These are phyloP conservation scores for Meriones unguiculatus DNA, from an alignment of 2,113 vertebrate genomes.

Conservation along the genomic window DNA sequence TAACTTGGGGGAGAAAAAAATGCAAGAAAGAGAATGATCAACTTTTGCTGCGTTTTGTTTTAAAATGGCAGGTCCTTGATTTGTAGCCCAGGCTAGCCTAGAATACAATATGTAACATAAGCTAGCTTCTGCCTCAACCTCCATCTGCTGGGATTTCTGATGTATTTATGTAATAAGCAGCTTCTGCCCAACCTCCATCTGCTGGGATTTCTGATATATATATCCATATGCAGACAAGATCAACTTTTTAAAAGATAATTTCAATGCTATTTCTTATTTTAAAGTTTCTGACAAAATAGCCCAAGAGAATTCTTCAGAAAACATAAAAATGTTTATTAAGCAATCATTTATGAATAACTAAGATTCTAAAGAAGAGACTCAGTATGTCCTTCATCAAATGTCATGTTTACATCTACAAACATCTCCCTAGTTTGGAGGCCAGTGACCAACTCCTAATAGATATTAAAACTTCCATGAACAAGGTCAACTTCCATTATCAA, in stretches of 20 bases:
- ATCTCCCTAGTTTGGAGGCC: rapidly evolving
- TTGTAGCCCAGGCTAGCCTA: background rate
- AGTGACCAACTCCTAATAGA: background rate
- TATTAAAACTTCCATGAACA: background rate
- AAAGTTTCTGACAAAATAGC: background rate
- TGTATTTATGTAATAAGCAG: background rate
- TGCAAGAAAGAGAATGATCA: background rate
- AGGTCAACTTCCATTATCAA: background rate
- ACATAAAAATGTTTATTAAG: background rate
- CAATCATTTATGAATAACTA: background rate
- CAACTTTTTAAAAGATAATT: background rate
- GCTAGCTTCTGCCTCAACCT: background rate
- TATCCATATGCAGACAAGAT: background rate
- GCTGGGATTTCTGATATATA: background rate
- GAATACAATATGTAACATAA: background rate
- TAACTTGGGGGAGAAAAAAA: background rate
- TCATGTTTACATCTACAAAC: background rate
- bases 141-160: background rate
- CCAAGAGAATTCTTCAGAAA: conserved; percentile 16
- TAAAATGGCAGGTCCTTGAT: background rate
- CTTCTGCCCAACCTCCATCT: background rate
- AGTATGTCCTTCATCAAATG: background rate
- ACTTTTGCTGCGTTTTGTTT: background rate
- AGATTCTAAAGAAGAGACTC: too few relatives aligned
- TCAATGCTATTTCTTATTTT: background rate